These are phyloP conservation scores for Asteroscopus sphinx DNA, from an alignment of 2,888 invertebrate species.

Conservation along the genomic window DNA sequence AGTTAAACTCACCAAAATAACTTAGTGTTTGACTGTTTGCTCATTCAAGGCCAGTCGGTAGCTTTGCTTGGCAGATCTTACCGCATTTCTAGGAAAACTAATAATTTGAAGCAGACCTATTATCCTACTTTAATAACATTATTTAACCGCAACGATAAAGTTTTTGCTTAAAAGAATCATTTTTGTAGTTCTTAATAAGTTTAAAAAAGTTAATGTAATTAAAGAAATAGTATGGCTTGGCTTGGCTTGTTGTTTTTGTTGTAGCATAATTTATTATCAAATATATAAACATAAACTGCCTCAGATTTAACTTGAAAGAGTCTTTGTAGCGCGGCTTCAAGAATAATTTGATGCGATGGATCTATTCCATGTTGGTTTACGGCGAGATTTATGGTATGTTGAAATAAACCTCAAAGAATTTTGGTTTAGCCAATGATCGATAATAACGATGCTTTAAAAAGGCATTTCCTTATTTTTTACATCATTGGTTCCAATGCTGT, in stretches of 20 bases:
- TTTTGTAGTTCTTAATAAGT: too few species aligned
- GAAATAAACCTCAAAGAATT: constrained; percentile 19
- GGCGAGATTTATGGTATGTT: constrained; percentile 7
- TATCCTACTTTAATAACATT: too few species aligned
- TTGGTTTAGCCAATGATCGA: constrained; percentile 6
- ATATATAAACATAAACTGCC: background rate
- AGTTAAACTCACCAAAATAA: constrained; percentile 41
- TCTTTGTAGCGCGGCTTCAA: constrained; percentile 18
- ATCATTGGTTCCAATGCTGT: constrained; percentile 22
- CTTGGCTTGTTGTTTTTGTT: too few species aligned
- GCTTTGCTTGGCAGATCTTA: constrained; percentile 11
- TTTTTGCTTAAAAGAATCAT: too few species aligned
- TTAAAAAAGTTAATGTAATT: too few species aligned
- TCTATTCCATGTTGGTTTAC: constrained; percentile 4
- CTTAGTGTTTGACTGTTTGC: constrained; percentile 31
- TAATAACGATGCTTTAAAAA: constrained; percentile 8
- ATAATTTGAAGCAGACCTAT: background rate
- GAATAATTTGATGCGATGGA: constrained; percentile 16
- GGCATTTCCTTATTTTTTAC: constrained; percentile 37
- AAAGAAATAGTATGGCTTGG: too few species aligned
- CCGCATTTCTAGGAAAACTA: background rate
- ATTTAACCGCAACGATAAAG: too few species aligned
- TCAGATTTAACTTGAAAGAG: constrained; percentile 2
- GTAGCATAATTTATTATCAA: background rate
- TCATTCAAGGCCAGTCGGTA: constrained; percentile 37